These are phyloP conservation scores for Malacoctenus gilli DNA, from an alignment of 2,797 vertebrate species.

Conservation along the genomic window DNA sequence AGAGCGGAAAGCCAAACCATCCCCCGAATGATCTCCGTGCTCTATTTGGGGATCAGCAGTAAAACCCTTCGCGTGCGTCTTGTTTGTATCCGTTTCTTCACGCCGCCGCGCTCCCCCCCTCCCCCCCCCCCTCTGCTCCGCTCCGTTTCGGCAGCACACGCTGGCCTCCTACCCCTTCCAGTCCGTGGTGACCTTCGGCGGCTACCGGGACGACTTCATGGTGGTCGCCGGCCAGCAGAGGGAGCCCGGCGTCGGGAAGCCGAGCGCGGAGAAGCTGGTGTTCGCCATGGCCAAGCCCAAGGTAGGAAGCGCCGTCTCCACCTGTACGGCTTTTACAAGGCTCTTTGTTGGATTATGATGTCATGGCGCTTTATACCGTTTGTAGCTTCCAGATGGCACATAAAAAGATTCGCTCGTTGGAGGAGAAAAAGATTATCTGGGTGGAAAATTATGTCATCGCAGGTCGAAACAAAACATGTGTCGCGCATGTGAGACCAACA, in stretches of 20 bases:
- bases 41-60: constrained; percentile 21
- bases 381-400: neutral
- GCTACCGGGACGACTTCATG: constrained; percentile 94
- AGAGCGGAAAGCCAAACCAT: constrained; percentile 29
- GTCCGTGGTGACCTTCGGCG: constrained; percentile 92
- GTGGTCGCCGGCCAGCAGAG: constrained; percentile 87
- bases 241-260: constrained; percentile 86
- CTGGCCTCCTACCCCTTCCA: constrained; percentile 86
- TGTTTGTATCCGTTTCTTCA: constrained; percentile 33
- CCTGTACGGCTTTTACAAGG: neutral
- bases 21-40: constrained; percentile 21
- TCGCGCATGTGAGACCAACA: no score
- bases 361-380: neutral
- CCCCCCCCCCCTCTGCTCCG: no score
- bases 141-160: constrained; percentile 81
- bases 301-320: constrained; percentile 70
- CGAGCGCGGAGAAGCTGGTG: constrained; percentile 87
- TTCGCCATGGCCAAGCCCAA: constrained; percentile 91
- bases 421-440: no score
- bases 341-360: neutral
- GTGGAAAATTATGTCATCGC: no score
- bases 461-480: no score
- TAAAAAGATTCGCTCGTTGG: neutral
- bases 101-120: no score
- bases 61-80: constrained; percentile 11